These are phyloP conservation scores for Oostethus manadensis DNA, from an alignment of 2,113 vertebrate genomes.

Conservation along the genomic window DNA sequence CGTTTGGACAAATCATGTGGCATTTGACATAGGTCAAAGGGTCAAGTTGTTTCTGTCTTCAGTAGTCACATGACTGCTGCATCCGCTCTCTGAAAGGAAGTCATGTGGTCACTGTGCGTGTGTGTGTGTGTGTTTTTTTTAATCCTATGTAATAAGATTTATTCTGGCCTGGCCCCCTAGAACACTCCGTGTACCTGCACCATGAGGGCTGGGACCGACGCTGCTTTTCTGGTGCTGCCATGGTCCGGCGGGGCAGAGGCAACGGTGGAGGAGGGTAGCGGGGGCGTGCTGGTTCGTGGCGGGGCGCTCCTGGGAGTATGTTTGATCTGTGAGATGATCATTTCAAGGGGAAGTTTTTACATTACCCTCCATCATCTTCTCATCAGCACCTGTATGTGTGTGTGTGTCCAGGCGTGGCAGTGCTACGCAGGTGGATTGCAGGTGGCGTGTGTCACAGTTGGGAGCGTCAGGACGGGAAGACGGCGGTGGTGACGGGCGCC, in stretches of 20 bases:
- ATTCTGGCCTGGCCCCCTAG: slow-evolving; percentile 19
- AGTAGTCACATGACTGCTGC: neutral
- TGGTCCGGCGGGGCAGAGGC: slow-evolving; percentile 13
- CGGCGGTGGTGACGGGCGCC: slow-evolving; percentile 70
- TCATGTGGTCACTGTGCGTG: neutral
- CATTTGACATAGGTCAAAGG: no score
- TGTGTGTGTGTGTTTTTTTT: neutral
- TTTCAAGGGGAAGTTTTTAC: no score
- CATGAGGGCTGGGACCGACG: slow-evolving; percentile 27
- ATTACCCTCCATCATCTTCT: neutral
- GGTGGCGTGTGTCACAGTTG: slow-evolving; percentile 61
- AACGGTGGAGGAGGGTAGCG: neutral
- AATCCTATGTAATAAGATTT: slow-evolving; percentile 53
- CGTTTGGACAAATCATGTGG: no score
- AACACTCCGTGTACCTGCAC: neutral
- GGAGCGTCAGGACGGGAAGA: slow-evolving; percentile 60
- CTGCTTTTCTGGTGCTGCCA: slow-evolving; percentile 41
- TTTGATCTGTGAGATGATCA: slow-evolving; percentile 46
- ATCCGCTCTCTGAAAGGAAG: neutral
- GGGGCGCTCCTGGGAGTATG: slow-evolving; percentile 48
- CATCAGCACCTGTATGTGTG: neutral
- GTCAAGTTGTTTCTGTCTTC: neutral
- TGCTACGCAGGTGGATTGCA: slow-evolving; percentile 62
- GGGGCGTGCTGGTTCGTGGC: slow-evolving; percentile 15
- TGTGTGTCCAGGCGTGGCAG: slow-evolving; percentile 26